Evolutionary conservation across 2,888 invertebrate genomes (phyloP), one percentile per base, ranked within the genome.

Genomic region (Dichetophora obliterata): DNA sequence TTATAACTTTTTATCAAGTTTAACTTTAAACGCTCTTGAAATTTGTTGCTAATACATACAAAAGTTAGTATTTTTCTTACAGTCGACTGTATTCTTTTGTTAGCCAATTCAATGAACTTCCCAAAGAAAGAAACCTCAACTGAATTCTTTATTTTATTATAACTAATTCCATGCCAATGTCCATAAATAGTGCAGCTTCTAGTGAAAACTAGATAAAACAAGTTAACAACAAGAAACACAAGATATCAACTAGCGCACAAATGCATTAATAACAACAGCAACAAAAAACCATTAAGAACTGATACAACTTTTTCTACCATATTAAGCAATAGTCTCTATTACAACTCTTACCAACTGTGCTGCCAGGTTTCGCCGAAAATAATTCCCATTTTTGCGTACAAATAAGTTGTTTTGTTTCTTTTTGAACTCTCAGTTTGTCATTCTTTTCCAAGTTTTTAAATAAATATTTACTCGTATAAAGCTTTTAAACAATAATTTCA

Each of bases 261-360:
- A 24, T 27, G 59, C 54, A 70, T 34, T 27, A 70, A 14, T 34
- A 57, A 34, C 37, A 66, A 43, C 24, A 11, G 8, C 66, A 43
- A 34, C 48, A 22, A 31, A 54, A 54, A 72, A 72, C 22, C n/a
- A n/a, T n/a, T n/a, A 43, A 34, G 34, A 37, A 71, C 16, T 0
- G n/a, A 43, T 24, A 59, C 2, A 11, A 59, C 14, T 22, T 24
- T 72, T 24, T 61, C 48, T 48, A 16, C 61, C 59, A 59, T 61
- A 71, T 54, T 57, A 43, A 59, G 71, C 37, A 57, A 70, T 34
- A 72, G 72, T 61, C 63, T 61, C 61, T 27, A 59, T 72, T 72
- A 48, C 72, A 72, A 63, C 73, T 63, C 24, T 48, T n/a, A 73
- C 73, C 50, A 73, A 63, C 50, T 34, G 31, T 4, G 22, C 37